Evolutionary conservation across 2,797 vertebrate species (phyloP).

Genomic region (Sebastes alutus): DNA sequence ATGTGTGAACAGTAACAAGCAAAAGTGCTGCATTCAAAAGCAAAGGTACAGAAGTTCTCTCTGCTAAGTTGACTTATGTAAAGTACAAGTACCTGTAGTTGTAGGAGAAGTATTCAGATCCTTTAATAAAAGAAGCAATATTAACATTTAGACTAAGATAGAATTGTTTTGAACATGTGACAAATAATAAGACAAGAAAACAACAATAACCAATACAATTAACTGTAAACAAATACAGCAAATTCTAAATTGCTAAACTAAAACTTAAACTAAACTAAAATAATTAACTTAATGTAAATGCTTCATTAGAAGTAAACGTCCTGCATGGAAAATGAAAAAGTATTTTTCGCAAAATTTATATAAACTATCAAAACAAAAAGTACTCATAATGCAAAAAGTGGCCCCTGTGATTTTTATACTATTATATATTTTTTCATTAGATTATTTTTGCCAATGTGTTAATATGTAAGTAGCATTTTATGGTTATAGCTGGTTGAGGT

Average conservation of each 20-base stretch:
- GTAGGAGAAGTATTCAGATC: not conserved
- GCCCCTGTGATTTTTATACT: not conserved
- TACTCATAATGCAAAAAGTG: not conserved
- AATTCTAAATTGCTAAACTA: too few species aligned
- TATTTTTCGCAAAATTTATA: not conserved
- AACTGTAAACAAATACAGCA: too few species aligned
- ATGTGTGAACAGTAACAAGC: not conserved
- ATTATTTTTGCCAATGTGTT: not conserved
- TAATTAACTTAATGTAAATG: too few species aligned
- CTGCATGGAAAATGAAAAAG: not conserved
- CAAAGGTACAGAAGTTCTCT: not conserved
- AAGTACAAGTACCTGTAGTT: not conserved
- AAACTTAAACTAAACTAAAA: too few species aligned
- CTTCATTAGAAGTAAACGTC: not conserved
- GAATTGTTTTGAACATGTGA: too few species aligned
- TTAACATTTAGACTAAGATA: not conserved
- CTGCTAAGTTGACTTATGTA: not conserved
- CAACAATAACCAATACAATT: accelerated
- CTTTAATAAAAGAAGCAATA: not conserved
- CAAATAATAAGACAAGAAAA: too few species aligned
- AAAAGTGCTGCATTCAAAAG: not conserved
- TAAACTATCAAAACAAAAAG: not conserved
- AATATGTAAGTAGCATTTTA: not conserved
- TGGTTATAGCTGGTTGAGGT: too few species aligned
- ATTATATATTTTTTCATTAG: not conserved